Conservation (phyloP, 2,888 invertebrate genomes). For the Sepiola atlantica region DNA sequence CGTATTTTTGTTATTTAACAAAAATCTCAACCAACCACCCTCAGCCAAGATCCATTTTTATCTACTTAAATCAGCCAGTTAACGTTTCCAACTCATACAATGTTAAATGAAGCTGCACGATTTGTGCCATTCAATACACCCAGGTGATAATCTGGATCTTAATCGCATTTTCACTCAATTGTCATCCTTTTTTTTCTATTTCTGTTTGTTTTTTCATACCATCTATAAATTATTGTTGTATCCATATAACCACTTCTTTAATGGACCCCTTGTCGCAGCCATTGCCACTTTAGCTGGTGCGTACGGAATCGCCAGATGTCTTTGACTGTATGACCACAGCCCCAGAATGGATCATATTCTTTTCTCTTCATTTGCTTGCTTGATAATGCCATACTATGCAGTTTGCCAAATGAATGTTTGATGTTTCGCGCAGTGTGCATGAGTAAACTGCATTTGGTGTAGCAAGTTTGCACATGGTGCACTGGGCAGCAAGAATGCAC, state of each 20-base stretch:
- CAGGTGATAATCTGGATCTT: neutral
- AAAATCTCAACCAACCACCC: too few species aligned
- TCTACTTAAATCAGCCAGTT: neutral
- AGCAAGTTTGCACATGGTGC: slow-evolving; percentile 1
- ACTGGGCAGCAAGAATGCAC: neutral
- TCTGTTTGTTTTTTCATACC: neutral
- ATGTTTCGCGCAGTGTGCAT: neutral
- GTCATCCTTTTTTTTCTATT: neutral
- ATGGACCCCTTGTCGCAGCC: neutral
- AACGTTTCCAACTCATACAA: neutral
- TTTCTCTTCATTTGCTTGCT: neutral
- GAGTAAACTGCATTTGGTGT: slow-evolving; percentile 2
- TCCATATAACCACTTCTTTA: neutral
- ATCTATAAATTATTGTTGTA: neutral
- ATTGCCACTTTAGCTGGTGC: neutral
- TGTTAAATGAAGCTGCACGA: neutral
- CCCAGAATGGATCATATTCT: neutral
- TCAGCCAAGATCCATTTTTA: neutral
- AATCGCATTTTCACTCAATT: slow-evolving; percentile 12
- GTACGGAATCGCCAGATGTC: slow-evolving; percentile 4
- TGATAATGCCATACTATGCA: neutral
- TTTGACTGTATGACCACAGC: neutral
- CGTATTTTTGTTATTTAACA: too few species aligned
- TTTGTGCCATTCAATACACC: neutral
- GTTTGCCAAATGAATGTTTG: neutral